Conservation (phyloP, 2,888 invertebrate species). For the Tuta absoluta region DNA sequence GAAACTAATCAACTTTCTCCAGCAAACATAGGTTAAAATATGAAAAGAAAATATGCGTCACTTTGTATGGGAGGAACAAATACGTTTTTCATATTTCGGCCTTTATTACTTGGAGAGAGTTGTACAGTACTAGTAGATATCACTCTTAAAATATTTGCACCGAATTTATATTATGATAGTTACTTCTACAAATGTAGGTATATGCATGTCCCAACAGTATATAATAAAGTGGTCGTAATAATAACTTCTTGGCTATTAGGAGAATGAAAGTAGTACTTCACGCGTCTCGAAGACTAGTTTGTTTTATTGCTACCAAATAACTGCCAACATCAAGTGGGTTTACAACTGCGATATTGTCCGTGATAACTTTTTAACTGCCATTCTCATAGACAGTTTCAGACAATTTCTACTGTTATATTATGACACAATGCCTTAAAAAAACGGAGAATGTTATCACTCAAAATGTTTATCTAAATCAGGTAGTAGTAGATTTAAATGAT, state of each 20-base stretch:
- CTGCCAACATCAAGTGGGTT: not conserved
- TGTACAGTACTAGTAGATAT: no score
- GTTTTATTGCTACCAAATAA: conserved; percentile 3
- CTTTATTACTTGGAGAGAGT: no score
- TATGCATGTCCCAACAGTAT: not conserved
- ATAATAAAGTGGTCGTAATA: not conserved
- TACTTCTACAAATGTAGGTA: no score
- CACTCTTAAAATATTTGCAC: no score
- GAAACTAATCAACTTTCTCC: no score
- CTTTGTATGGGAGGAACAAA: no score
- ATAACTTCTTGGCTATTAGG: not conserved
- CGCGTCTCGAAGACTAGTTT: not conserved
- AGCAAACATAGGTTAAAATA: no score
- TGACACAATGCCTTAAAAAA: not conserved
- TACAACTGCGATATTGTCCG: not conserved
- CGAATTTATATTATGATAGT: no score
- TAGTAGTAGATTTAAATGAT: no score
- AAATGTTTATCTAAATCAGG: not conserved
- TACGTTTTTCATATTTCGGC: no score
- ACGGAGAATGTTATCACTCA: not conserved
- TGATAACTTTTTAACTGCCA: conserved; percentile 5
- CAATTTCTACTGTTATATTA: not conserved
- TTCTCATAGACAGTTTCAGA: not conserved
- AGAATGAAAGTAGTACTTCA: conserved; percentile 8
- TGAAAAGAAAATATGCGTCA: no score